Conservation (phyloP, 2,797 vertebrate genomes). For the Apogon talboti region DNA sequence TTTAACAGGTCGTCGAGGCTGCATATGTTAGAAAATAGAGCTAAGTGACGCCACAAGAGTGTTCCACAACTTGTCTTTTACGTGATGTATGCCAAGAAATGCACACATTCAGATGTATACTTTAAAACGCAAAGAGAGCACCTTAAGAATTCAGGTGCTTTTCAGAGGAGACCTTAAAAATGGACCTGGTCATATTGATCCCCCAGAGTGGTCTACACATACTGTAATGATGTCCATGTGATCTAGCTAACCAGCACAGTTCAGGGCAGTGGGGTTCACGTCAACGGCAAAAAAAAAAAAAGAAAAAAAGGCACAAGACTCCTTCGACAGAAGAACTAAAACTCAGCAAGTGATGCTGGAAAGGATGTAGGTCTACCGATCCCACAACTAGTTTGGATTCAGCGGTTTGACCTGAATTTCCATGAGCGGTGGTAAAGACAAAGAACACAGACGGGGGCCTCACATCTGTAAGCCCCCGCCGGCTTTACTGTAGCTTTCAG, state of each 20-base stretch:
- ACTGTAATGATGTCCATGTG: constrained; percentile 66
- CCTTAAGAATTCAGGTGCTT: constrained; percentile 51
- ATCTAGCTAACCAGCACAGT: constrained; percentile 61
- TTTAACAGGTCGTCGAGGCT: constrained; percentile 59
- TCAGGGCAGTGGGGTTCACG: constrained; percentile 23
- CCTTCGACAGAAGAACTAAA: constrained; percentile 14
- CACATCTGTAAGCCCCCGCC: constrained; percentile 20
- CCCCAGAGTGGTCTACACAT: constrained; percentile 50
- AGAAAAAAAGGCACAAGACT: constrained; percentile 33
- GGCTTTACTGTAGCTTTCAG: constrained; percentile 55
- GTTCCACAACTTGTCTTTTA: constrained; percentile 61
- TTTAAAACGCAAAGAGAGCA: constrained; percentile 42
- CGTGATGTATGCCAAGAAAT: constrained; percentile 57
- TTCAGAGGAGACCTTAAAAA: constrained; percentile 37
- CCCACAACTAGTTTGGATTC: constrained; percentile 28
- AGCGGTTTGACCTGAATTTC: constrained; percentile 69
- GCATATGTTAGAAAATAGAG: constrained; percentile 54
- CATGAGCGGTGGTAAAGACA: constrained; percentile 19
- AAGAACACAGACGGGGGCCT: constrained; percentile 26
- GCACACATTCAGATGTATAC: constrained; percentile 57
- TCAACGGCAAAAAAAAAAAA: constrained; percentile 19
- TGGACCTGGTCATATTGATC: constrained; percentile 44
- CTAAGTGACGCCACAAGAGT: constrained; percentile 53
- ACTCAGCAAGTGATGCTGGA: constrained; percentile 44
- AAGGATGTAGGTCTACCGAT: constrained; percentile 70